Percentiles rank a stretch among this genome's conserved stretches.
Conservation (phyloP, 2,888 invertebrate species). For the Mongoloraphidia duomilia region DNA sequence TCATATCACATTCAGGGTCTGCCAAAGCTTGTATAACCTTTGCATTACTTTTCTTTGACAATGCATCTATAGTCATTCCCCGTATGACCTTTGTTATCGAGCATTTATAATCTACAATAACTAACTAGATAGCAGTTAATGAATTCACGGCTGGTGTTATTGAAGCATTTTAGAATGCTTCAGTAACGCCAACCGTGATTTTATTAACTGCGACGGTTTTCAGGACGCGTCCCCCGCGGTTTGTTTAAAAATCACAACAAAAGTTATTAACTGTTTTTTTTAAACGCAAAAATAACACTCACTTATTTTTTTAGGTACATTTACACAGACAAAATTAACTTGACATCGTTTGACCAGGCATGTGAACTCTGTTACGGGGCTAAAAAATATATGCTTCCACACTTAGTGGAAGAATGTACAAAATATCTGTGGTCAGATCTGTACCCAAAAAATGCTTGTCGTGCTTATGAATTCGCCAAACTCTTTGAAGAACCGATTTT, state of each 20-base stretch:
- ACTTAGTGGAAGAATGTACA: slow-evolving; percentile 69
- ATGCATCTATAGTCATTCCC: too few species aligned
- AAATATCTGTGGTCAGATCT: slow-evolving; percentile 71
- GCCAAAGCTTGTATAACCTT: too few species aligned
- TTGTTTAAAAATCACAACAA: neutral
- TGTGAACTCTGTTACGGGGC: slow-evolving; percentile 79
- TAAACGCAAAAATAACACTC: neutral
- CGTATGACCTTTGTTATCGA: too few species aligned
- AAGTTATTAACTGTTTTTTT: neutral
- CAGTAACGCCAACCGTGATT: too few species aligned
- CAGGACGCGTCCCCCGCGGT: too few species aligned
- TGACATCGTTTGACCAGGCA: slow-evolving; percentile 71
- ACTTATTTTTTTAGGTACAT: slow-evolving; percentile 45
- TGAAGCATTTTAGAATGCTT: too few species aligned
- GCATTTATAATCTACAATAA: too few species aligned
- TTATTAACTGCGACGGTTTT: too few species aligned
- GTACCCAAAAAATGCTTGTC: slow-evolving; percentile 64
- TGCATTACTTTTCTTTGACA: too few species aligned
- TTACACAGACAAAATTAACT: slow-evolving; percentile 66
- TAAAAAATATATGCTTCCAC: slow-evolving; percentile 77
- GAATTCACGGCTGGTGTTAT: too few species aligned
- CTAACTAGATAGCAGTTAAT: too few species aligned
- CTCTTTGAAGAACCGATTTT: slow-evolving; percentile 69
- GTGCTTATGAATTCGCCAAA: slow-evolving; percentile 76
- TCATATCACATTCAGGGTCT: too few species aligned